Evolutionary conservation across 2,113 vertebrate genomes (phyloP).

Genomic region (Chionis minor): DNA sequence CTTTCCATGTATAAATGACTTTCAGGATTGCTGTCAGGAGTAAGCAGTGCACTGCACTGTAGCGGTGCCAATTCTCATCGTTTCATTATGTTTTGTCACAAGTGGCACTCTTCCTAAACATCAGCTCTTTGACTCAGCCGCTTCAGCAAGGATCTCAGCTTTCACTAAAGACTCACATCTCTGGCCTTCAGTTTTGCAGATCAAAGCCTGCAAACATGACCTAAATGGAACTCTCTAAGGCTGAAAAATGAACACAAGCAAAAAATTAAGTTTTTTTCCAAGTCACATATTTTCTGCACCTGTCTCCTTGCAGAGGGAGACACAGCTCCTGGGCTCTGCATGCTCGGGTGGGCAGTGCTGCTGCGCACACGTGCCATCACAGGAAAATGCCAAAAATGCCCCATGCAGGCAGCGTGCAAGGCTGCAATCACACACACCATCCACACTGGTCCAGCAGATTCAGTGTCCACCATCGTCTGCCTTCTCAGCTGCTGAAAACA

Average conservation of each 20-base stretch:
- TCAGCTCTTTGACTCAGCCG: not conserved
- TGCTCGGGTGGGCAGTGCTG: not conserved
- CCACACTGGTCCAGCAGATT: not conserved
- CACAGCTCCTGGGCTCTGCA: accelerated
- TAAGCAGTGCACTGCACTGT: not conserved
- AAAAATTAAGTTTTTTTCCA: not conserved
- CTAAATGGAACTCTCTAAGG: not conserved
- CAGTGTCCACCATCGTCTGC: not conserved
- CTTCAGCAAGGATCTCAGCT: not conserved
- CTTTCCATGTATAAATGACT: slow-evolving; percentile 3
- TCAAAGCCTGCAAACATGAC: not conserved
- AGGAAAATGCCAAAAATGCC: not conserved
- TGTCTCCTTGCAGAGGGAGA: not conserved
- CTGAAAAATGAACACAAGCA: not conserved
- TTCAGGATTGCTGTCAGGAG: slow-evolving; percentile 15
- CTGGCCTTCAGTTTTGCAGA: not conserved
- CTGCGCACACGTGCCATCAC: accelerated
- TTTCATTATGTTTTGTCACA: slow-evolving; percentile 3
- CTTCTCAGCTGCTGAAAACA: not conserved
- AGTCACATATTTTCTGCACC: not conserved
- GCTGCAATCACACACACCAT: not conserved
- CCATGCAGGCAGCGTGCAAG: accelerated
- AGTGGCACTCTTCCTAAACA: not conserved
- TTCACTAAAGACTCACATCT: not conserved
- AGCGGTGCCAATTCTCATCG: not conserved